These are phyloP conservation scores for Deilephila elpenor DNA, from an alignment of 2,888 invertebrate genomes.

Conservation along the genomic window DNA sequence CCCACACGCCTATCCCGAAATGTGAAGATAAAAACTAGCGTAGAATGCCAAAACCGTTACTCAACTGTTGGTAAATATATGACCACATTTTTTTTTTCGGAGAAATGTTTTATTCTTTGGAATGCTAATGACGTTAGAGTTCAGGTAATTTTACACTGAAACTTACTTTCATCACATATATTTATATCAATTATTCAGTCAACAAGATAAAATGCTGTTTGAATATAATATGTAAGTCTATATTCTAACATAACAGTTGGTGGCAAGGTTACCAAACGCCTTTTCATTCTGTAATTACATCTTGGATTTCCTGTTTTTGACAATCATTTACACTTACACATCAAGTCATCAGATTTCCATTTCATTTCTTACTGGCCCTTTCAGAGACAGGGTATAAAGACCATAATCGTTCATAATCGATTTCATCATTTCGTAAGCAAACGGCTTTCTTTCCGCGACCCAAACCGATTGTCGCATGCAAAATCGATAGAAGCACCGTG, in stretches of 20 bases:
- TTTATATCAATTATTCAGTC: neutral
- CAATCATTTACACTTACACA: neutral
- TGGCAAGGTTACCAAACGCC: neutral
- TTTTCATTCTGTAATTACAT: constrained; percentile 16
- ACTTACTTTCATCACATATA: neutral
- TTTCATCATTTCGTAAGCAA: constrained; percentile 1
- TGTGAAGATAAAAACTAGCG: constrained; percentile 27
- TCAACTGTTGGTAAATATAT: constrained; percentile 17
- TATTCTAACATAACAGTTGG: neutral
- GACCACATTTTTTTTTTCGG: neutral
- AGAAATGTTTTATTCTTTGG: neutral
- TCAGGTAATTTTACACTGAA: neutral
- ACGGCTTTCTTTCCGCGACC: constrained; percentile 22
- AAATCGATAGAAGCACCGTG: constrained; percentile 64
- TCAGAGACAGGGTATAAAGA: neutral
- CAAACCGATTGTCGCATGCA: constrained; percentile 50
- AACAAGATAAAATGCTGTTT: neutral
- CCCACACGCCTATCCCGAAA: constrained; percentile 47
- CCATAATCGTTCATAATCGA: constrained; percentile 2
- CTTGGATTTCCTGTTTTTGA: constrained; percentile 1
- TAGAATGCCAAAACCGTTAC: constrained; percentile 23
- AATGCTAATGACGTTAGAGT: neutral
- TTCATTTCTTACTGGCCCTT: neutral
- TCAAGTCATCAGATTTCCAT: neutral
- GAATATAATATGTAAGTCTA: neutral